Evolutionary conservation across 2,113 vertebrate species (phyloP).

Genomic region (Spheniscus mendiculus): DNA sequence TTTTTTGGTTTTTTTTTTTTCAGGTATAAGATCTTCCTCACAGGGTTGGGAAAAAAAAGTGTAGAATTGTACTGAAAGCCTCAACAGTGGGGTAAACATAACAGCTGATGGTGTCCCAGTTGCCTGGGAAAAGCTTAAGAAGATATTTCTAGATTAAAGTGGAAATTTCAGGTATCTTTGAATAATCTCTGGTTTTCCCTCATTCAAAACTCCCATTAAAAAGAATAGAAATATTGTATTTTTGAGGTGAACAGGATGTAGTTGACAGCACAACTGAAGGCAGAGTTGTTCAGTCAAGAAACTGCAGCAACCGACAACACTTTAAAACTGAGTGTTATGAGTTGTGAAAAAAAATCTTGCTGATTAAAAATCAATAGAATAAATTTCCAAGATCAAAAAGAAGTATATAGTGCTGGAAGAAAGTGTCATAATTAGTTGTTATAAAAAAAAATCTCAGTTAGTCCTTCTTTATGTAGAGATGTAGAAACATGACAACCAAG

Average conservation of each 20-base stretch:
- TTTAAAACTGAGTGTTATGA: not conserved
- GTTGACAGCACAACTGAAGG: not conserved
- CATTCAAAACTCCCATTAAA: not conserved
- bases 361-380: not conserved
- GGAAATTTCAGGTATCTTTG: not conserved
- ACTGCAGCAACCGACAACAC: not conserved
- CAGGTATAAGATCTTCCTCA: not conserved
- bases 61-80: not conserved
- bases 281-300: not conserved
- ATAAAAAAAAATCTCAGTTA: not conserved
- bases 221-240: not conserved
- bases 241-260: not conserved
- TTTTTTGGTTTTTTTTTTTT: not conserved
- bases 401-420: not conserved
- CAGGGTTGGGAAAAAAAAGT: fast-evolving
- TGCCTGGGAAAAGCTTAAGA: not conserved
- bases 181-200: not conserved
- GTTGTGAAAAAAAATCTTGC: not conserved
- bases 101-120: not conserved
- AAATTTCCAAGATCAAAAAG: not conserved
- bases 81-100: not conserved
- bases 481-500: not conserved
- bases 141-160: not conserved
- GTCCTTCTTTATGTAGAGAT: not conserved
- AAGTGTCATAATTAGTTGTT: not conserved